phyloP scores from a whole-genome alignment of 2,113 vertebrate species.

The Malaclemys terrapin region DNA sequence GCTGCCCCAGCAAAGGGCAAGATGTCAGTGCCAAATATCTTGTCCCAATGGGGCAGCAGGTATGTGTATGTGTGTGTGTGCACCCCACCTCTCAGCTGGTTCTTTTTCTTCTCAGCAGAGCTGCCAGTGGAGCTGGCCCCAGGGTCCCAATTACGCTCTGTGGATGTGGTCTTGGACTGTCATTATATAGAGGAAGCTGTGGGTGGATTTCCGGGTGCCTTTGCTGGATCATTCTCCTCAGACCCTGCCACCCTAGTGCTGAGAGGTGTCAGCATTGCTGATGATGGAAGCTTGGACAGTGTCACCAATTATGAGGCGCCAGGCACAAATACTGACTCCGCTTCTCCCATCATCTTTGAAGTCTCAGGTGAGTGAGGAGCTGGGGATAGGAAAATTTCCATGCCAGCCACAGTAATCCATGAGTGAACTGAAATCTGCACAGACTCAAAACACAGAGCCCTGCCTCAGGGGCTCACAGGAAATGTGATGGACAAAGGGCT shows the following conservation, averaged over 20 bases:
- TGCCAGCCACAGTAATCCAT: neutral
- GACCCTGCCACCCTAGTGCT: conserved; percentile 82
- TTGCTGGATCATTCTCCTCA: conserved; percentile 29
- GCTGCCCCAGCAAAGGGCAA: neutral
- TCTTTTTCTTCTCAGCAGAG: conserved; percentile 1
- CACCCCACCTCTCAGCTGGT: neutral
- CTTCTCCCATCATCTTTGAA: conserved; percentile 80
- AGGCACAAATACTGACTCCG: conserved; percentile 42
- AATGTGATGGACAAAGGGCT: fast-evolving
- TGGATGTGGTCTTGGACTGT: conserved; percentile 85
- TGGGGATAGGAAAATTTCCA: neutral
- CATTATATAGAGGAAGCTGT: conserved; percentile 68
- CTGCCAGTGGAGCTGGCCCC: neutral
- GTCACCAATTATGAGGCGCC: conserved; percentile 78
- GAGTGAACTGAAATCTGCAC: neutral
- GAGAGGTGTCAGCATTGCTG: conserved; percentile 69
- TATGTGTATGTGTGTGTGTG: fast-evolving
- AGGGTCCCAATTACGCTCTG: neutral
- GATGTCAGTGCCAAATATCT: no score
- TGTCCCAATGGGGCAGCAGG: neutral
- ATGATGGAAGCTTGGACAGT: conserved; percentile 76
- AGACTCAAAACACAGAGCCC: neutral
- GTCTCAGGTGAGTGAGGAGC: conserved; percentile 75
- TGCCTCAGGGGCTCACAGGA: fast-evolving
- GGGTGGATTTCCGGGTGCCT: neutral